These are phyloP conservation scores for Microcebus jonahi DNA, from an alignment of 2,113 vertebrate genomes.

Conservation along the genomic window DNA sequence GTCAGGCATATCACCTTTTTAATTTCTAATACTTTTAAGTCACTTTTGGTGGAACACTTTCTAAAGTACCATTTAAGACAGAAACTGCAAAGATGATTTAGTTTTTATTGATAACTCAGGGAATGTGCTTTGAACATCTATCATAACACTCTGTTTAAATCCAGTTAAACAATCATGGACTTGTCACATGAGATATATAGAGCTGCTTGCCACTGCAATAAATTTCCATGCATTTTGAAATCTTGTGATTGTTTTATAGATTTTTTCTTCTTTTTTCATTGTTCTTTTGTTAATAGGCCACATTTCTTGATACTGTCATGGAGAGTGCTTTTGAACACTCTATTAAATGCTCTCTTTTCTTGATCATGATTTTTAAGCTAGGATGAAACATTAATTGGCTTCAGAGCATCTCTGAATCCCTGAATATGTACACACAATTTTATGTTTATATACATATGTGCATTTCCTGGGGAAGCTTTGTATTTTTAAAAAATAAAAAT, in stretches of 20 bases:
- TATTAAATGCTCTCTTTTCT: not conserved
- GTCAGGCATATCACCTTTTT: not conserved
- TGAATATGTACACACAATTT: not conserved
- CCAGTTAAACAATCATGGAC: not conserved
- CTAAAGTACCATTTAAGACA: not conserved
- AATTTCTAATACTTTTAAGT: not conserved
- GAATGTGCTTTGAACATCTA: not conserved
- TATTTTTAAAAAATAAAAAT: not conserved
- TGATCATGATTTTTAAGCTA: not conserved
- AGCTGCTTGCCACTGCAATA: not conserved
- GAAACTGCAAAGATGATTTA: not conserved
- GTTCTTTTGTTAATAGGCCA: not conserved
- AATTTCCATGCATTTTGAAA: slow-evolving; percentile 7
- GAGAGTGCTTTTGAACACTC: not conserved
- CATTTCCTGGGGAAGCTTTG: not conserved
- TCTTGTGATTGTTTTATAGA: not conserved
- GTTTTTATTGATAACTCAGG: not conserved
- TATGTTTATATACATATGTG: not conserved
- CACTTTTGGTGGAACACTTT: not conserved
- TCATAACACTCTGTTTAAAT: slow-evolving; percentile 12
- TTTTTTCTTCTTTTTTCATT: not conserved
- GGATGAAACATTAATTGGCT: not conserved
- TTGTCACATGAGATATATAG: not conserved
- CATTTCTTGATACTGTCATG: not conserved
- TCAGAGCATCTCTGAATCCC: not conserved